phyloP scores from a whole-genome alignment of 2,888 invertebrate species.

The Drosophila leonis region DNA sequence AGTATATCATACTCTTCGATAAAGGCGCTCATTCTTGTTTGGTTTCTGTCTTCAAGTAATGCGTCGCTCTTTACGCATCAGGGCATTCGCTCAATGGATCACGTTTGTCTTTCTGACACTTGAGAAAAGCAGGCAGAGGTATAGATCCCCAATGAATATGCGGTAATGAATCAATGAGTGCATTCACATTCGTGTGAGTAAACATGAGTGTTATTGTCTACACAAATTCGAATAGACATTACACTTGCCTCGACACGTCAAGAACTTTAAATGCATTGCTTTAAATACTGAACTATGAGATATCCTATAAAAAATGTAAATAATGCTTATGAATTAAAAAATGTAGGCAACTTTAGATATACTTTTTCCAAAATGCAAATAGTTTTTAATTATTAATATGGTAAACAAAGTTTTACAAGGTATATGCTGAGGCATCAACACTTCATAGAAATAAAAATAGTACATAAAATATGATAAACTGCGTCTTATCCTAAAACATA shows the following conservation, averaged over 20 bases:
- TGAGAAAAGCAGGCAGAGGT: constrained; percentile 26
- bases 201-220: neutral
- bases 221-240: constrained; percentile 6
- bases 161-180: constrained; percentile 31
- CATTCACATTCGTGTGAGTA: constrained; percentile 1
- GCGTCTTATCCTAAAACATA: neutral
- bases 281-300: neutral
- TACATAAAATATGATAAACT: neutral
- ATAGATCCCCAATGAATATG: constrained; percentile 37
- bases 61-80: constrained; percentile 26
- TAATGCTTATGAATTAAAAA: neutral
- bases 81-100: constrained; percentile 47
- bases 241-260: constrained; percentile 5
- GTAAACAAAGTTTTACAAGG: neutral
- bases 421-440: neutral
- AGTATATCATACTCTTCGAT: constrained; percentile 27
- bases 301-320: constrained; percentile 1
- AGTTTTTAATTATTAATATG: neutral
- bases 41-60: constrained; percentile 12
- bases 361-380: neutral
- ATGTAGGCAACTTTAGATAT: neutral
- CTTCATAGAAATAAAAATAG: neutral
- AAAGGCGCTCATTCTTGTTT: constrained; percentile 35
- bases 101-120: constrained; percentile 48
- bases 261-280: neutral